phyloP scores from a whole-genome alignment of 2,113 vertebrate genomes.

The Xerus inauris region DNA sequence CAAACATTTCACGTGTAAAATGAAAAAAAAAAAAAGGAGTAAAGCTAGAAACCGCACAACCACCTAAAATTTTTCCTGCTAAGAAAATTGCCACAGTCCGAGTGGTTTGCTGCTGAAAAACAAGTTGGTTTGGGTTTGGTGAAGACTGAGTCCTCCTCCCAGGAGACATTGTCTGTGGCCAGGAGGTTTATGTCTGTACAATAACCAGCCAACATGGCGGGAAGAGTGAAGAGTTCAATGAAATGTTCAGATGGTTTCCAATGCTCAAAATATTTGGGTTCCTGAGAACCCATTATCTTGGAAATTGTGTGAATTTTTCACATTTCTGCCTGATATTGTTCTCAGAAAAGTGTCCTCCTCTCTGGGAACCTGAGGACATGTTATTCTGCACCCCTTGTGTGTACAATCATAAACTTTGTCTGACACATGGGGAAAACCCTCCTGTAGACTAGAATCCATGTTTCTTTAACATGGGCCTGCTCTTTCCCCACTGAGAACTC shows the following conservation, averaged over 20 bases:
- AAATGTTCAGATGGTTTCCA: not conserved
- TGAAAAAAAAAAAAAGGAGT: slow-evolving; percentile 44
- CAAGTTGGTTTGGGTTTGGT: not conserved
- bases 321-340: not conserved
- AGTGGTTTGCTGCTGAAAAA: slow-evolving; percentile 36
- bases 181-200: not conserved
- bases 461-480: not conserved
- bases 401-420: not conserved
- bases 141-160: not conserved
- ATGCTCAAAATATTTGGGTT: not conserved
- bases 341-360: not conserved
- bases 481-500: not conserved
- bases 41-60: slow-evolving; percentile 58
- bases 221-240: not conserved
- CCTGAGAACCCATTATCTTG: not conserved
- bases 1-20: slow-evolving; percentile 33
- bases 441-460: not conserved
- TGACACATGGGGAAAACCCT: not conserved
- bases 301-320: not conserved
- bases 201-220: not conserved
- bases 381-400: not conserved
- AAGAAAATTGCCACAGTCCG: slow-evolving; percentile 48
- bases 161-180: not conserved
- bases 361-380: not conserved
- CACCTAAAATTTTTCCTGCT: slow-evolving; percentile 48